These are phyloP conservation scores for Pinna nobilis DNA, from an alignment of 1,140 invertebrate genomes.

Conservation along the genomic window DNA sequence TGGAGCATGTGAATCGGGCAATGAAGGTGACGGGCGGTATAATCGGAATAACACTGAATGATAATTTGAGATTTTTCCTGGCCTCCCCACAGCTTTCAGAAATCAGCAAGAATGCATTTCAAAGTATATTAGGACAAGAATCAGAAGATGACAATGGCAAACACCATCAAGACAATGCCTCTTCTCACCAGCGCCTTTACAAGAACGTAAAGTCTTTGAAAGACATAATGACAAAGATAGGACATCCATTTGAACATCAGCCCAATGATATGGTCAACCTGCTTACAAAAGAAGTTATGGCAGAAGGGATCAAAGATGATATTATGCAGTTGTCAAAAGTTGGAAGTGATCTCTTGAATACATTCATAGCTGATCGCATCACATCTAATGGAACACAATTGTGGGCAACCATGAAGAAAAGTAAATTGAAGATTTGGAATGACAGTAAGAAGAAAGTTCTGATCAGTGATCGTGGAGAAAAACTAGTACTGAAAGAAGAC, in stretches of 20 bases:
- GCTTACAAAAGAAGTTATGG: conserved; percentile 5
- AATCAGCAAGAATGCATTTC: not conserved
- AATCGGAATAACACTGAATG: conserved; percentile 4
- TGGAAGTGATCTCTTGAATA: not conserved
- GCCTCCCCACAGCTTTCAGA: not conserved
- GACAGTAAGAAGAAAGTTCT: not conserved
- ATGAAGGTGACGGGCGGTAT: conserved; percentile 6
- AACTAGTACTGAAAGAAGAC: conserved; percentile 29
- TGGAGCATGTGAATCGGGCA: not conserved
- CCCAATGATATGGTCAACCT: conserved; percentile 2
- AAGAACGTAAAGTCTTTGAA: not conserved
- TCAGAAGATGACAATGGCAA: not conserved
- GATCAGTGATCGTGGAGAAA: not conserved
- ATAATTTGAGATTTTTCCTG: not conserved
- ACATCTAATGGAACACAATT: not conserved
- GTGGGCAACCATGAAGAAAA: conserved; percentile 24
- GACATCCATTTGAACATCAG: not conserved
- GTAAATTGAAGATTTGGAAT: conserved; percentile 23
- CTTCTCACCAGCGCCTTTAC: not conserved
- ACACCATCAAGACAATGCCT: not conserved
- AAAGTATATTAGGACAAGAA: not conserved
- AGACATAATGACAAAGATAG: not conserved
- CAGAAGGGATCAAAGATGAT: not conserved
- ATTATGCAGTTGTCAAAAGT: not conserved
- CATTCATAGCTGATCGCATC: not conserved